phyloP scores from a whole-genome alignment of 2,888 invertebrate genomes.

The Heliconius ethilla region DNA sequence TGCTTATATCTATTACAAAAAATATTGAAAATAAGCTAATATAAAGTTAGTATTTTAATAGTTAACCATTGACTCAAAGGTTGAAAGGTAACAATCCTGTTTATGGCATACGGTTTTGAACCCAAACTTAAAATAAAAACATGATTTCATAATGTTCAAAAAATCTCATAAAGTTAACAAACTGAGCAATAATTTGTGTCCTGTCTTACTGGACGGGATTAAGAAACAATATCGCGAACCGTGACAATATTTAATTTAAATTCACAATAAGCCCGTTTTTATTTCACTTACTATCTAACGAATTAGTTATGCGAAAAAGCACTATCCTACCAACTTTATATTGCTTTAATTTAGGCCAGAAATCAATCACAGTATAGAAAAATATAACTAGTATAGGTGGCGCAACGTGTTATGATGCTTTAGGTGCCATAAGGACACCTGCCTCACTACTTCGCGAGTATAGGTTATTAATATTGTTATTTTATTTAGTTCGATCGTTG shows the following conservation, averaged over 20 bases:
- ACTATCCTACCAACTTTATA: background rate
- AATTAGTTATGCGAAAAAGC: constrained; percentile 21
- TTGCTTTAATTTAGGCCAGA: constrained; percentile 24
- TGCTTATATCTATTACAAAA: background rate
- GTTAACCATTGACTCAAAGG: constrained; percentile 13
- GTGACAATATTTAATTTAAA: constrained; percentile 24
- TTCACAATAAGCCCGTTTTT: constrained; percentile 24
- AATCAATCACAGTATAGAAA: constrained; percentile 15
- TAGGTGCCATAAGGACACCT: no score
- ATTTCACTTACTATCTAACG: constrained; percentile 21
- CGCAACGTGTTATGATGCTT: background rate
- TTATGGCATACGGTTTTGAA: constrained; percentile 35
- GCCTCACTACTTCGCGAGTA: no score
- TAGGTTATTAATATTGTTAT: no score
- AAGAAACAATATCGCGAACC: constrained; percentile 16
- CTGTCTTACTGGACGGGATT: constrained; percentile 33
- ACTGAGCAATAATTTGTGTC: constrained; percentile 34
- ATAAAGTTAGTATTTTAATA: background rate
- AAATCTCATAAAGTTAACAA: constrained; percentile 26
- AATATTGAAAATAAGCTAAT: background rate
- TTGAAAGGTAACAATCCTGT: constrained; percentile 35
- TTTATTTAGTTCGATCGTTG: no score
- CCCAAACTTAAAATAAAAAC: constrained; percentile 18
- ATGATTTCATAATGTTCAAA: background rate
- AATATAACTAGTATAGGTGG: background rate